Base-by-base conservation (phyloP, 2,888 invertebrate species). In the Xylocampa areola region DNA sequence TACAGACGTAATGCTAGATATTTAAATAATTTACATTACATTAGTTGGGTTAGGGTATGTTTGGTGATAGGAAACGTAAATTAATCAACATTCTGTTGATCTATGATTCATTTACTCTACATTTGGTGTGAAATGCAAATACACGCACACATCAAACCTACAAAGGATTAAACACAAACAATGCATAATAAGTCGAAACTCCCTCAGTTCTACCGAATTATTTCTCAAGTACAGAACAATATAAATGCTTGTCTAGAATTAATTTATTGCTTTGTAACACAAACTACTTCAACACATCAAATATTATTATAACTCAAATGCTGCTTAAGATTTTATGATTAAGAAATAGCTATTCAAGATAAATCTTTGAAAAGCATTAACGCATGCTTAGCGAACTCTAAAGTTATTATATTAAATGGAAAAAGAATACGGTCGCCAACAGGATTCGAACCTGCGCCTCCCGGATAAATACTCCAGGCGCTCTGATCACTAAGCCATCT, bases 251-350 rank as follows among this genome's bases (percentile, higher is more conserved):
- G 44, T 27, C 16, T 45, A 32, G 41, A 49, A 59, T 64, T 50
- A 53, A 52, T 55, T 54, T 39, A 33, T 11, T 43, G 19, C 21
- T 59, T 52, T 52, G 29, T 25, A 25, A 59, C 13, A 49, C 50
- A 51, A 67, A 62, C 30, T 30, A 35, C 40, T 47, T 35, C 30
- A 37, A 27, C 40, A 50, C 4, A 30, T 10, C 13, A 40, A 58
- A 48, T 48, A 29, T 58, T 58, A 30, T 52, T 41, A 47, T 36
- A 27, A 37, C 21, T 55, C 25, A 21, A 47, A 43, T 48, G 5
- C 19, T 39, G 33, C 33, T 25, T n/a, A 57, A 43, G 10, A 33
- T 52, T 52, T 32, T 47, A 23, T 37, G 14, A 35, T 30, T 33
- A 25, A 29, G 19, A 61, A 29, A 29, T 8, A 27, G 6, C 3